These are phyloP conservation scores for Leptinotarsa undecemlineata DNA, from an alignment of 1,140 invertebrate genomes.

Conservation along the genomic window DNA sequence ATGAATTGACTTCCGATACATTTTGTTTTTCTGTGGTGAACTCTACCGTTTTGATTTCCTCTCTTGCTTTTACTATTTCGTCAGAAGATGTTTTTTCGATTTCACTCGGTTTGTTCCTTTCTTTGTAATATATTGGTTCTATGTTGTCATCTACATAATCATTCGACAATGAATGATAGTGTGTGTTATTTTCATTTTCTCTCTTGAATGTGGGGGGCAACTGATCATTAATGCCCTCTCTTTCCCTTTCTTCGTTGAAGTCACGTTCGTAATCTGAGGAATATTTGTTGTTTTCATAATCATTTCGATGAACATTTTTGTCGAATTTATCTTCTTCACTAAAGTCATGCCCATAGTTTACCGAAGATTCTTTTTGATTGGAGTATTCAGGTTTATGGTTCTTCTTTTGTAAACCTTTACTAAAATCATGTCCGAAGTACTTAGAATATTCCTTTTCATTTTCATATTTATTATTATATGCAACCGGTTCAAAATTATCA, in stretches of 20 bases:
- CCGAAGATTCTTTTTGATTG: background rate
- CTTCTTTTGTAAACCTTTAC: background rate
- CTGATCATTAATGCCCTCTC: background rate
- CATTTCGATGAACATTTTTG: background rate
- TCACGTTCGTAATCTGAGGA: background rate
- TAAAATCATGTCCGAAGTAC: background rate
- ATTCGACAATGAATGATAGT: conserved; percentile 10
- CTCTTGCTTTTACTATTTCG: background rate
- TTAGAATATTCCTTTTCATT: background rate
- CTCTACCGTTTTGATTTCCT: background rate
- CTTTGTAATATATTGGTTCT: conserved; percentile 51
- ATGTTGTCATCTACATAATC: conserved; percentile 64
- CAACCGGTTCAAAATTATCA: conserved; percentile 60
- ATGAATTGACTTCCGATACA: background rate
- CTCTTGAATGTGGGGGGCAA: background rate
- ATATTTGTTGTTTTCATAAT: background rate
- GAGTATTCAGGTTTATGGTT: conserved; percentile 11
- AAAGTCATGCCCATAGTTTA: background rate
- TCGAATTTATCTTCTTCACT: background rate
- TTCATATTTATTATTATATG: conserved; percentile 27
- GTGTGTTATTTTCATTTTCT: conserved; percentile 3
- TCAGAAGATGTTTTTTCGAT: background rate
- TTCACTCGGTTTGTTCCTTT: background rate
- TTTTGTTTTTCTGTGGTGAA: background rate
- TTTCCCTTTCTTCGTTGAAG: background rate